phyloP scores from a whole-genome alignment of 2,113 vertebrate genomes.

The Phasianus colchicus region DNA sequence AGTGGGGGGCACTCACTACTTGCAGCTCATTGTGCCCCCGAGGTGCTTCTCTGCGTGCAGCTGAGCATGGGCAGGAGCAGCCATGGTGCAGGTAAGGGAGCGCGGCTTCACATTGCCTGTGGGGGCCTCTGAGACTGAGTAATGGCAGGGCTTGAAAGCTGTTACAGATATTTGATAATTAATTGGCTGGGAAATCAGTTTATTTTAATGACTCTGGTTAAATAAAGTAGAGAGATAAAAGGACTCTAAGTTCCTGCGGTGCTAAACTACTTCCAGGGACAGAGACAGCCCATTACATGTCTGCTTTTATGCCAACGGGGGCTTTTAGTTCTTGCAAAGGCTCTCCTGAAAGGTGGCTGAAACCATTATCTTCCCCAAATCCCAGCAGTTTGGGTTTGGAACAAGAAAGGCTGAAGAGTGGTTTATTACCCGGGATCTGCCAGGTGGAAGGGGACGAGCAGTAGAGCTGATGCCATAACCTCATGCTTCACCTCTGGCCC shows the following conservation, averaged over 20 bases:
- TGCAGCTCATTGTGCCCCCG: neutral
- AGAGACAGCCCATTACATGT: constrained; percentile 26
- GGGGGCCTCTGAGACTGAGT: constrained; percentile 38
- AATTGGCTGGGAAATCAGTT: constrained; percentile 66
- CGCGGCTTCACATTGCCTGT: neutral
- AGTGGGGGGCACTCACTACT: neutral
- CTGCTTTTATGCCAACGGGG: constrained; percentile 46
- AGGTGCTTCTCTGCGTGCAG: neutral
- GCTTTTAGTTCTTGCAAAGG: constrained; percentile 41
- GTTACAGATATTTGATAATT: constrained; percentile 72
- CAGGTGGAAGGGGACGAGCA: neutral
- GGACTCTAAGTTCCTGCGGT: constrained; percentile 12
- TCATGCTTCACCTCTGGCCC: constrained; percentile 32
- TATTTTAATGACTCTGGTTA: constrained; percentile 64
- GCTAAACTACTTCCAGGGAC: constrained; percentile 52
- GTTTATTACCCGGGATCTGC: constrained; percentile 50
- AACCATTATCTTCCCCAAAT: constrained; percentile 54
- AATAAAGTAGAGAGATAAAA: constrained; percentile 68
- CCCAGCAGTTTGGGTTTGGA: constrained; percentile 24
- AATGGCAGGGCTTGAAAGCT: constrained; percentile 60
- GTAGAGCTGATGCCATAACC: neutral
- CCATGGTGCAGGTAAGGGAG: constrained; percentile 38
- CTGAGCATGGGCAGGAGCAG: neutral
- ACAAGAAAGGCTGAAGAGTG: constrained; percentile 18
- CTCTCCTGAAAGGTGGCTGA: constrained; percentile 33